Base-by-base conservation (phyloP, 2,113 vertebrate genomes). In the Carettochelys insculpta region DNA sequence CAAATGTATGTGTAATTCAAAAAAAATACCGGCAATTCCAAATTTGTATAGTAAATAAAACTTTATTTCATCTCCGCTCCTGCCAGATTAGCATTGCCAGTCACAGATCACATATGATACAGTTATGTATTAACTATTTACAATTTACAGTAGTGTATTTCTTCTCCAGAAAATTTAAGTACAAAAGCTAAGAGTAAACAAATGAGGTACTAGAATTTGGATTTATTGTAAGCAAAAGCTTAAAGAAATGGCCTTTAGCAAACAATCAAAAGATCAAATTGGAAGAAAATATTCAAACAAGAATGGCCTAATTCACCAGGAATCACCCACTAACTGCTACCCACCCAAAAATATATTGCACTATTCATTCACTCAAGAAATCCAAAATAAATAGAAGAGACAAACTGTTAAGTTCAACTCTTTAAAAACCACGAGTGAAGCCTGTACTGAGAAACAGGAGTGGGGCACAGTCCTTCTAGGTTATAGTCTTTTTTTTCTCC, bases 111-210 rank as follows among this genome's bases (percentile, higher is more conserved):
- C 95, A 94, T 98, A 98, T 98, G 86, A 94, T 98, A 98, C 97
- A 98, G 90, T 96, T 97, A 97, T 88, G 86, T 97, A 97, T 95
- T 96, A 96, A 94, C 95, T 98, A 98, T 98, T 98, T 98, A 99
- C 98, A 99, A 98, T 99, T 98, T 99, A 99, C 98, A 99, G 97
- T 97, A 98, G 97, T 90, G 80, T 98, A 97, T 92, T 97, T 96
- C 97, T 98, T 96, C 83, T 97, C 95, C 97, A 97, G 94, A 98
- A 98, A 99, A 99, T 98, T 97, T 97, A 98, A 97, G 98, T 98
- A 98, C 97, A 98, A 99, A 99, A 99, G 98, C 97, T 95, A 97
- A 94, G 93, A 98, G 96, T 98, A 98, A 98, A 98, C 97, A 98
- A 97, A 98, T 93, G 94, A 98, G 98, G 97, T 98, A 97, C 98